Base-by-base conservation (phyloP, 2,888 invertebrate genomes). In the Rhagophthalmus giganteus region DNA sequence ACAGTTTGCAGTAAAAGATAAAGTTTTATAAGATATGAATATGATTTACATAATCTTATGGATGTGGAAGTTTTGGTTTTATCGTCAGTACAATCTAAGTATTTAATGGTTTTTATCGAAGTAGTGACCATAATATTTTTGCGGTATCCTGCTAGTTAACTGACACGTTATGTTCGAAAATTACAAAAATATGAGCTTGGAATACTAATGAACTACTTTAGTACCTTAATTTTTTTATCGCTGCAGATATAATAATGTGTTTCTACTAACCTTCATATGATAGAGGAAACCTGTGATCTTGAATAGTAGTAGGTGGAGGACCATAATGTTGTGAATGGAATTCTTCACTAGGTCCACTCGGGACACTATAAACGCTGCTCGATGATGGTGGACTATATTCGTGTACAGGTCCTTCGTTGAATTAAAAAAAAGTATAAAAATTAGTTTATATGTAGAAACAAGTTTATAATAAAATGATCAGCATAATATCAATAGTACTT, bases 211-310 rank as follows among this genome's bases (percentile, higher is more conserved):
- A n/a, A n/a, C n/a, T n/a, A n/a, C n/a, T n/a, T n/a, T 20, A 20
- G 20, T 20, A 5, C 7, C 7, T 20, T 5, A 5, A 20, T 20
- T 20, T 20, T 20, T 20, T 5, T 20, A 20, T 20, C 7, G 3
- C 7, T 20, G 4, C 7, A 5, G 7, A 20, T 5, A 5, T 20
- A 20, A 20, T 20, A 20, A n/a, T n/a, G n/a, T n/a, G n/a, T 20
- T 20, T 20, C 20, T 20, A 20, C 3, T 20, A n/a, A 20, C 20
- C 20, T 20, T 20, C 48, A 15, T 24, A 41, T 1, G 14, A 26
- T 11, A 35, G 24, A 7, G 48, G 48, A 28, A 32, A 35, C 30
- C 35, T 40, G 10, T 40, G 39, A 16, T 48, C 47, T 5, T 31
- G 14, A 4, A 9, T 11, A 6, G 14, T 11, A 34, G 33, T 13